Percentiles rank a stretch among this genome's conserved stretches.
phyloP scores from a whole-genome alignment of 1,140 invertebrate genomes.

The Aporrectodea caliginosa region DNA sequence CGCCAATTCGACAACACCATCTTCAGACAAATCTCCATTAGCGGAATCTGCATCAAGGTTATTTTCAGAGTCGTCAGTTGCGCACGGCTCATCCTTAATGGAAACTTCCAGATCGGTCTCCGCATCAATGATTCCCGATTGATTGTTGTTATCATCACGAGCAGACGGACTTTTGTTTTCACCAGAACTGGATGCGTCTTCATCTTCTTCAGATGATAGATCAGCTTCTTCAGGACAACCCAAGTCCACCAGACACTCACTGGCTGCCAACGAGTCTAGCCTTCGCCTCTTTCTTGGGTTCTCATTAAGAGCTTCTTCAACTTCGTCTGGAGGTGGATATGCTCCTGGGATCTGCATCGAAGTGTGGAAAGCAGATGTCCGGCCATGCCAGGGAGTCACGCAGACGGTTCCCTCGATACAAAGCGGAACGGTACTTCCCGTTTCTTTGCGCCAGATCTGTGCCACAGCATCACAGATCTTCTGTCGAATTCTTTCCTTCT shows the following conservation, averaged over 20 bases:
- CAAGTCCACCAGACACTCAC: too few species aligned
- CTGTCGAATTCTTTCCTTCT: conserved; percentile 19
- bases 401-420: conserved; percentile 29
- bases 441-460: conserved; percentile 30
- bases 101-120: background rate
- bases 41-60: too few species aligned
- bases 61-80: too few species aligned
- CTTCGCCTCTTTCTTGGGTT: background rate
- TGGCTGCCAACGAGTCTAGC: too few species aligned
- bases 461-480: conserved; percentile 16
- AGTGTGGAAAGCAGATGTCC: conserved; percentile 23
- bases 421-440: conserved; percentile 18
- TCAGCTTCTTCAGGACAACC: too few species aligned
- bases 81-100: too few species aligned
- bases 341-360: conserved; percentile 6
- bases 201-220: too few species aligned
- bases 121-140: background rate
- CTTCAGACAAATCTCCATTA: too few species aligned
- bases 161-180: background rate
- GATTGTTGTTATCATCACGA: conserved; percentile 1
- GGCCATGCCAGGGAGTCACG: conserved; percentile 15
- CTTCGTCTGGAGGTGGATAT: background rate
- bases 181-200: background rate
- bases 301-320: conserved; percentile 1
- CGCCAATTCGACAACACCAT: too few species aligned